Evolutionary conservation across 2,797 vertebrate species (phyloP), one percentile per base, ranked within the genome.

Genomic region (Falco naumanni): DNA sequence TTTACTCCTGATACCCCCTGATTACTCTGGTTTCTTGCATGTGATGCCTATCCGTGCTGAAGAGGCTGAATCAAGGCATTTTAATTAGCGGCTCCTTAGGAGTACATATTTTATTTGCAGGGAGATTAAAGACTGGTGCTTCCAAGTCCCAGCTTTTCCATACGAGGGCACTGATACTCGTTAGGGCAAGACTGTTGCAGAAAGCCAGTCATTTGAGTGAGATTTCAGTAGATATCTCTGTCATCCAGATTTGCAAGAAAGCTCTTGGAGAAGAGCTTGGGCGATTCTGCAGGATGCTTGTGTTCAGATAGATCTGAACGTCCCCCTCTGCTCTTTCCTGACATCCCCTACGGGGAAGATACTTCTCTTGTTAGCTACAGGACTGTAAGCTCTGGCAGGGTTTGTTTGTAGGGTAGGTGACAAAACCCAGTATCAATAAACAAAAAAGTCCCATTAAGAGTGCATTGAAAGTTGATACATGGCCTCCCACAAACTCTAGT

Each of bases 41-140:
- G 5, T 48, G 41, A 31, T 45, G 29, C 41, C 45, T 61, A 4
- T 71, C 48, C 3, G 0, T 57, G 33, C 37, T 1, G 1, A 81
- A 22, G 43, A 72, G 41, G 14, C 34, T 50, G 77, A 90, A 78
- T 51, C 45, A 51, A 72, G 39, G 59, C 37, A 39, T 63, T 70
- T 75, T 47, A 47, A 70, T 76, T 50, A 64, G 28, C 18, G 15
- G 2, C 31, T 74, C 39, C n/a, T 70, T 66, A 50, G 65, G 16
- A 80, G 1, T 12, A 34, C 8, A 14, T 16, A 4, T 87, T 89
- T 89, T 64, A 45, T 71, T 39, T 75, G 72, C 26, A 65, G 13
- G 17, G 41, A 72, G 47, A n/a, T 21, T 29, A 50, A 43, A 18
- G 11, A 56, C 17, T 4, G 17, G 6, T 69, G 8, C 13, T 69